Evolutionary conservation across 2,888 invertebrate genomes (phyloP), one percentile per base, ranked within the genome.

Genomic region (Scotopteryx bipunctaria): DNA sequence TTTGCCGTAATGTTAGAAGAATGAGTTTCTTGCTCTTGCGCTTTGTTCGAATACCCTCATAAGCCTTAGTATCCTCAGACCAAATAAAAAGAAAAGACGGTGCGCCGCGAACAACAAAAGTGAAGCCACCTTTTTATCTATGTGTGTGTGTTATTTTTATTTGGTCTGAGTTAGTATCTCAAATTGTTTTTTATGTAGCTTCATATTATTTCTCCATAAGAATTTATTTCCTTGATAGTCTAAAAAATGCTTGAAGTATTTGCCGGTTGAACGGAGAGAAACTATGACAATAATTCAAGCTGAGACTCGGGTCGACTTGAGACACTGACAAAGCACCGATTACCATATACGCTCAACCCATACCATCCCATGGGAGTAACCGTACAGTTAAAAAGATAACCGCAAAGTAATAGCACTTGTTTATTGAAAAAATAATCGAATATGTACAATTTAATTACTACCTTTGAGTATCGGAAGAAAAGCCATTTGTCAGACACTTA

Each of bases 241-340:
- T 13, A 15, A 23, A 21, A 33, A 17, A 9, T 31, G 3, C 13
- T 9, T 35, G 8, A 19, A 15, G 4, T 17, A 19, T 14, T 32
- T 47, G 40, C 15, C 33, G 38, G 38, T 35, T n/a, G 21, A 31
- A 9, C 16, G 13, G 16, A 29, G 33, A 47, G 47, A 35, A 23
- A 13, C 45, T 53, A 47, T 64, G 57, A 46, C 21, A 59, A 71
- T 62, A 65, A 68, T 63, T 70, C 63, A 66, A 65, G 57, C 57
- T 57, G 31, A 41, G 46, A 45, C 61, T 63, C 63, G 59, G 62
- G 43, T 45, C 55, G 58, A 42, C 45, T 46, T 38, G 60, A 67
- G 79, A 78, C 76, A 72, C 67, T 72, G 73, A 76, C 67, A 73
- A 77, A 77, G 67, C 62, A 63, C 61, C 69, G 63, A 71, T 69